Percentiles rank a stretch among this genome's conserved stretches.
phyloP scores from a whole-genome alignment of 2,888 invertebrate species.

The Palloptera scutellata region DNA sequence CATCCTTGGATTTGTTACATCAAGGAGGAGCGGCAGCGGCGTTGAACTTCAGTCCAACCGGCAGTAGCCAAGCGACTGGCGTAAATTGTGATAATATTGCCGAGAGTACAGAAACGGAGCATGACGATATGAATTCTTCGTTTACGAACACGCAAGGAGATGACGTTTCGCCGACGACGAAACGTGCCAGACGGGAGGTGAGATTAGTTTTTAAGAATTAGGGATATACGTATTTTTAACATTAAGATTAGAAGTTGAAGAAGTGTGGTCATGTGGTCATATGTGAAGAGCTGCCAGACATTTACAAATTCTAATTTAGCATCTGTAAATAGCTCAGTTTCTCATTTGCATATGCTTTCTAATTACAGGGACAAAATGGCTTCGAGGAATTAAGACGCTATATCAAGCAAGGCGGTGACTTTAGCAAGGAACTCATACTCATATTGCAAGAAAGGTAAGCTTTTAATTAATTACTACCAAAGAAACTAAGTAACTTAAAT shows the following conservation, averaged over 20 bases:
- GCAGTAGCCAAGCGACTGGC: background rate
- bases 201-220: background rate
- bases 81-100: constrained; percentile 50
- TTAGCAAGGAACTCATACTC: constrained; percentile 88
- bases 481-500: background rate
- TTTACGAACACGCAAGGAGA: constrained; percentile 33
- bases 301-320: background rate
- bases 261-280: constrained; percentile 14
- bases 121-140: constrained; percentile 30
- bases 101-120: constrained; percentile 39
- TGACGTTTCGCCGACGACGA: constrained; percentile 25
- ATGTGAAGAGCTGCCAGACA: background rate
- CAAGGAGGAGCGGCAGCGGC: constrained; percentile 18
- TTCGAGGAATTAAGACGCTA: constrained; percentile 92
- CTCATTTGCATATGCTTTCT: background rate
- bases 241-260: background rate
- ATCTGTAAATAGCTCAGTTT: background rate
- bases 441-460: constrained; percentile 90
- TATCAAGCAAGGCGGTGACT: constrained; percentile 93
- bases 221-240: background rate
- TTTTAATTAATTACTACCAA: background rate
- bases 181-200: constrained; percentile 35
- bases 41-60: constrained; percentile 6
- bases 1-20: background rate
- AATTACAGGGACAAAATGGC: constrained; percentile 86